phyloP scores from a whole-genome alignment of 1,140 invertebrate genomes.

The Rhizoglyphus robini region DNA sequence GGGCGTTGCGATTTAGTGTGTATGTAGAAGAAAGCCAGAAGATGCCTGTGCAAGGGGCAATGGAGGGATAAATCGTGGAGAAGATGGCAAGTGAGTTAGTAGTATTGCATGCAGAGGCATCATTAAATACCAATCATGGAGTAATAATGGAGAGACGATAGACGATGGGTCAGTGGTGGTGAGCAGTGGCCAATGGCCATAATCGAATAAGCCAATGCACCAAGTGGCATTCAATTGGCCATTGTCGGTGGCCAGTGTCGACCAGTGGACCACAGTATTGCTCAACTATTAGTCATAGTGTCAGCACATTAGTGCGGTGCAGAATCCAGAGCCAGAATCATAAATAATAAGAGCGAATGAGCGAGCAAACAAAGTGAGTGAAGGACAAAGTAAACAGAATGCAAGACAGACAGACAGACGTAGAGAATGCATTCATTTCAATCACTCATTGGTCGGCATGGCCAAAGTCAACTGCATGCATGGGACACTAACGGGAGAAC shows the following conservation, averaged over 20 bases:
- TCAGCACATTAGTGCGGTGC: conserved; percentile 2
- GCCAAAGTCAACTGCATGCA: too few relatives aligned
- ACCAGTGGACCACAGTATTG: neutral
- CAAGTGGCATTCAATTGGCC: conserved; percentile 2
- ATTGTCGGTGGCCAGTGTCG: neutral
- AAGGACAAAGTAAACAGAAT: neutral
- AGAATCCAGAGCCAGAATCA: conserved; percentile 14
- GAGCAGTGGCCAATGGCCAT: too few relatives aligned
- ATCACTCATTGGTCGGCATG: neutral
- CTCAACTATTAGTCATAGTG: conserved; percentile 14
- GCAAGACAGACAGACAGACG: neutral
- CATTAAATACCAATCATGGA: conserved; percentile 9
- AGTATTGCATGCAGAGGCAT: neutral
- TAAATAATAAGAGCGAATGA: conserved; percentile 3
- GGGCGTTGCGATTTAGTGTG: too few relatives aligned
- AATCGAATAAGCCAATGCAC: neutral
- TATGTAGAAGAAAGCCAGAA: too few relatives aligned
- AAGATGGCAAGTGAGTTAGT: neutral
- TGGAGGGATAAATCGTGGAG: neutral
- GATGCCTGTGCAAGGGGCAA: neutral
- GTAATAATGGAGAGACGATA: neutral
- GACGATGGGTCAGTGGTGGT: too few relatives aligned
- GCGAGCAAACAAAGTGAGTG: neutral
- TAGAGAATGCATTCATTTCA: conserved; percentile 1
- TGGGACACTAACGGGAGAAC: too few relatives aligned